These are phyloP conservation scores for Bombus pyrosoma DNA, from an alignment of 1,140 invertebrate species.

Conservation along the genomic window DNA sequence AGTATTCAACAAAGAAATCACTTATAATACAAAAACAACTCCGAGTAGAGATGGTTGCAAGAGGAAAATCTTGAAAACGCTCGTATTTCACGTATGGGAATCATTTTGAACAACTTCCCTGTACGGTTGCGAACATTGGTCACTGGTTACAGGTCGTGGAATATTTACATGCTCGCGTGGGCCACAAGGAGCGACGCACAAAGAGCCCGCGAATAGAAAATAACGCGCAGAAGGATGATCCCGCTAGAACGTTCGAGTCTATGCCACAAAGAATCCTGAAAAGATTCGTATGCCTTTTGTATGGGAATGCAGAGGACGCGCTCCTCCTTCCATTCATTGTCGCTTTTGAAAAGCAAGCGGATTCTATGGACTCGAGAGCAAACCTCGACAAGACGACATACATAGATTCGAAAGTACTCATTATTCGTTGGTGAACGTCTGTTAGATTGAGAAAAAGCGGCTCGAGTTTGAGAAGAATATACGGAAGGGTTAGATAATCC, in stretches of 20 bases:
- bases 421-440: slow-evolving; percentile 13
- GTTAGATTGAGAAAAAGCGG: neutral
- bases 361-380: slow-evolving; percentile 18
- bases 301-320: slow-evolving; percentile 7
- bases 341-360: slow-evolving; percentile 22
- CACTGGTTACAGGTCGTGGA: neutral
- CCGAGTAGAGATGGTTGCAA: too few species aligned
- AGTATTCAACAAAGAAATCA: too few species aligned
- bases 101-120: neutral
- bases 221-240: slow-evolving; percentile 40
- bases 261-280: slow-evolving; percentile 22
- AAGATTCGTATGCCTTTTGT: slow-evolving; percentile 30
- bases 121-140: neutral
- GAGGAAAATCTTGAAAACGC: neutral
- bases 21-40: neutral
- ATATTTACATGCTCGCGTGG: neutral
- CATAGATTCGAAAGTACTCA: slow-evolving; percentile 45
- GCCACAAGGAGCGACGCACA: neutral
- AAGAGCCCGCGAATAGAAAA: slow-evolving; percentile 3
- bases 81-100: slow-evolving; percentile 29
- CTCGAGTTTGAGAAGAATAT: neutral
- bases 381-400: neutral
- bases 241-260: neutral
- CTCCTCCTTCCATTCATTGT: slow-evolving; percentile 34
- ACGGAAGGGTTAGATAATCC: neutral